Base-by-base conservation (phyloP, 2,888 invertebrate genomes). In the Argynnis bischoffii region DNA sequence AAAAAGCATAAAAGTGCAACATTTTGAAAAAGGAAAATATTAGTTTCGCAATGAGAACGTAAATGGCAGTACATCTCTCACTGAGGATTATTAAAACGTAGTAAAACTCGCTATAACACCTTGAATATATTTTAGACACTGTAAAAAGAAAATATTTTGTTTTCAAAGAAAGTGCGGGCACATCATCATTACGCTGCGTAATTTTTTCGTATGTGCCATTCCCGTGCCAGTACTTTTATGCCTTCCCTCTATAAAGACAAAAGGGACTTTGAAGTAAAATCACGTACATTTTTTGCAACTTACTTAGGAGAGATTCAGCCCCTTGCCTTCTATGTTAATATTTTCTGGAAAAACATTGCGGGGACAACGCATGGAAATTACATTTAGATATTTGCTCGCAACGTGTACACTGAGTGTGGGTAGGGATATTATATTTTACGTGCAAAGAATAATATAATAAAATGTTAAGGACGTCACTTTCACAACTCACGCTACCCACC, bases 231-330 rank as follows among this genome's bases (percentile, higher is more conserved):
- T 91, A 89, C 90, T 89, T 90, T 91, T 91, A 92, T 90, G 89
- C 86, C 84, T 87, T 88, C 85, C 89, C 86, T 89, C 88, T 88
- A 90, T 92, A 92, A 92, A 92, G 92, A 92, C 92, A 92, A 92
- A 92, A 92, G 88, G 88, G 89, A 92, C 92, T 92, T 92, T 92
- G 92, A 92, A 92, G 92, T 92, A 89, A 92, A 92, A 92, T 92
- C 92, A 92, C 92, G 92, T 92, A 92, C 90, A 92, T 92, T 92
- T 92, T 92, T 92, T 92, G 92, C 92, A 92, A 92, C 92, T 92
- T 92, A 92, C 92, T 92, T 92, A 92, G 88, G 88, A 91, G 87
- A 91, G 90, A 90, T 88, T 90, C 90, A 90, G 91, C 88, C 92
- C 90, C 91, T 89, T 90, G 87, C 88, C 88, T 89, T 88, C 86